These are phyloP conservation scores for Heterocephalus glaber DNA, from an alignment of 2,113 vertebrate genomes.

Conservation along the genomic window DNA sequence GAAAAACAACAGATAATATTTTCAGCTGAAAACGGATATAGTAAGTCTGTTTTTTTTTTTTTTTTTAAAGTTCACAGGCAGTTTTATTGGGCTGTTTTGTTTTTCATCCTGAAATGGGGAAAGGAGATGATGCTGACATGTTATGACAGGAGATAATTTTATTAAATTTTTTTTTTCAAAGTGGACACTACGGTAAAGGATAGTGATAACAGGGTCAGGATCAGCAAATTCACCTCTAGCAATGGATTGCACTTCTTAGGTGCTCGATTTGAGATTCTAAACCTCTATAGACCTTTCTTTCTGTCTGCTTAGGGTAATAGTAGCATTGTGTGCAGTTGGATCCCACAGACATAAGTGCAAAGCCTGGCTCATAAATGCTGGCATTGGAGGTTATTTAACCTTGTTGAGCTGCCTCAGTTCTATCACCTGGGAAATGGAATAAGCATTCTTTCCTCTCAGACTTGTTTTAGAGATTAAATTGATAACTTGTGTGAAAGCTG, in stretches of 20 bases:
- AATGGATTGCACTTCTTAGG: not conserved
- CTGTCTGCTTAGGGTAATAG: not conserved
- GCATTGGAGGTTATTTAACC: not conserved
- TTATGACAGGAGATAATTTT: conserved; percentile 50
- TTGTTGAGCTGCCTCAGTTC: conserved; percentile 41
- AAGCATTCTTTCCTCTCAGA: not conserved
- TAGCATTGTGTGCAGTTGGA: not conserved
- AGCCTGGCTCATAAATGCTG: not conserved
- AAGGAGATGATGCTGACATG: conserved; percentile 50
- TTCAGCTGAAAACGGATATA: conserved; percentile 73
- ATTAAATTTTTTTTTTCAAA: not conserved
- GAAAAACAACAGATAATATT: conserved; percentile 66
- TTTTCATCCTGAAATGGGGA: conserved; percentile 48
- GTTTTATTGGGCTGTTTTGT: conserved; percentile 57
- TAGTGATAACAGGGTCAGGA: not conserved
- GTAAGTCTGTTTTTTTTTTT: conserved; percentile 43
- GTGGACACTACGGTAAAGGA: not conserved
- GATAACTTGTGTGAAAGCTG: not conserved
- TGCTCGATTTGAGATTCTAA: not conserved
- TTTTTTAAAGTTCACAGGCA: conserved; percentile 1
- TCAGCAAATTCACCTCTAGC: not conserved
- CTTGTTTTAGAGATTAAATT: not conserved
- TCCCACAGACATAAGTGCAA: not conserved
- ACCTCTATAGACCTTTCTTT: not conserved
- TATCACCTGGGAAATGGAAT: conserved; percentile 24